Evolutionary conservation across 1,140 invertebrate genomes (phyloP), one percentile per base, ranked within the genome.

Genomic region (Zaprionus kolodkinae): DNA sequence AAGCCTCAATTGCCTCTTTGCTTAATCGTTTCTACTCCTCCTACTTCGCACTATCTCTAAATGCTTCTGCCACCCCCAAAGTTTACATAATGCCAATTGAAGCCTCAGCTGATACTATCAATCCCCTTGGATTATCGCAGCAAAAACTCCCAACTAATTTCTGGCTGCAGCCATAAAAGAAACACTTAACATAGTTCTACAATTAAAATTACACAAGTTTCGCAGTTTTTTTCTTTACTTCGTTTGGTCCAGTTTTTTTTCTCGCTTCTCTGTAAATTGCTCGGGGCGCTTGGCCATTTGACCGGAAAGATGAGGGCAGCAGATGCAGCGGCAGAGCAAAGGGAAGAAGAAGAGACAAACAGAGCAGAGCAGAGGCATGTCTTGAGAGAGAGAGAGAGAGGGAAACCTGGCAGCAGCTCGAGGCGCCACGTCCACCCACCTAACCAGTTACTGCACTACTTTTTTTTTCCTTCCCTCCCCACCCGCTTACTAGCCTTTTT

Each of bases 361-460:
- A 21, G 45, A 48, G 45, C 17, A 21, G 17, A 12, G 21, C 45
- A 50, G 17, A 4, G 21, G 45, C 11, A 25, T 21, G 17, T 50
- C 45, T 50, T 21, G 10, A 12, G 45, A 12, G 45, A 4, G 9
- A 7, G 17, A 12, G 45, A 17, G 10, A 17, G 17, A 5, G 17
- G 17, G 7, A 50, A 17, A 50, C 3, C 45, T 15, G 17, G 45
- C 27, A 45, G 7, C 45, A 66, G 63, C 56, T 35, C n/a, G 10
- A 50, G 69, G 62, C 69, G 45, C 11, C 38, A 36, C 65, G 48
- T 59, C 80, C 84, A 75, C 83, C 75, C 83, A 86, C 79, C 79
- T 48, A 86, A 79, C 76, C 81, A 83, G 80, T 67, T 67, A 69
- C 69, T 56, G 64, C 64, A 55, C 40, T 21, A 75, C 63, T 52